phyloP scores from a whole-genome alignment of 2,797 vertebrate genomes.

The Echeneis naucrates region DNA sequence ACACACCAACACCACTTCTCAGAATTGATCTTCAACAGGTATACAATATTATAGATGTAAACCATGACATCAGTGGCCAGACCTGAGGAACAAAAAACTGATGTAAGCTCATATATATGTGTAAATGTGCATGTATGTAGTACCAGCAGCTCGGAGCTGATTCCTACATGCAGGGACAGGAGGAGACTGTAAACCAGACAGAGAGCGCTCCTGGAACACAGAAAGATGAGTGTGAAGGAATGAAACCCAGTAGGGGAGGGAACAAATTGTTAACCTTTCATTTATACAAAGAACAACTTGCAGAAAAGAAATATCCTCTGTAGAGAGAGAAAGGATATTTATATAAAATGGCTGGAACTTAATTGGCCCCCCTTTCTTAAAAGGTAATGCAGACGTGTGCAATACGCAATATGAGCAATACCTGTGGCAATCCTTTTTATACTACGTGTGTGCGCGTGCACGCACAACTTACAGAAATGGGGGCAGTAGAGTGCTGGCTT shows the following conservation, averaged over 20 bases:
- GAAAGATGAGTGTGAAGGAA: neutral
- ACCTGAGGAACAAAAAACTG: neutral
- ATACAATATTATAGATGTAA: neutral
- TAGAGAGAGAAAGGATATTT: neutral
- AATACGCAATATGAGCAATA: too few relatives aligned
- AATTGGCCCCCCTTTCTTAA: neutral
- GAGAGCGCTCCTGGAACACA: constrained; percentile 61
- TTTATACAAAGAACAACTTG: neutral
- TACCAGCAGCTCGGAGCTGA: constrained; percentile 75
- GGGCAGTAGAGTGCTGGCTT: constrained; percentile 58
- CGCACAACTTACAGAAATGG: constrained; percentile 63
- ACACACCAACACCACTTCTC: constrained; percentile 6
- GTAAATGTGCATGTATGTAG: neutral
- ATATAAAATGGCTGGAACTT: neutral
- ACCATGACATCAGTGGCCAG: neutral
- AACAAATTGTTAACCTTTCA: neutral
- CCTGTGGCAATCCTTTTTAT: neutral
- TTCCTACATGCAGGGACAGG: constrained; percentile 71
- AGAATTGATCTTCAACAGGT: neutral
- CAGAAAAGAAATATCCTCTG: neutral
- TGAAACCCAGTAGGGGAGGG: neutral
- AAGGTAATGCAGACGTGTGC: neutral
- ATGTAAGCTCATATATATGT: neutral
- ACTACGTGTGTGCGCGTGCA: neutral
- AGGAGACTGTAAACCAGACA: constrained; percentile 72